These are phyloP conservation scores for Rhogogaster chlorosoma DNA, from an alignment of 2,888 invertebrate genomes.

Conservation along the genomic window DNA sequence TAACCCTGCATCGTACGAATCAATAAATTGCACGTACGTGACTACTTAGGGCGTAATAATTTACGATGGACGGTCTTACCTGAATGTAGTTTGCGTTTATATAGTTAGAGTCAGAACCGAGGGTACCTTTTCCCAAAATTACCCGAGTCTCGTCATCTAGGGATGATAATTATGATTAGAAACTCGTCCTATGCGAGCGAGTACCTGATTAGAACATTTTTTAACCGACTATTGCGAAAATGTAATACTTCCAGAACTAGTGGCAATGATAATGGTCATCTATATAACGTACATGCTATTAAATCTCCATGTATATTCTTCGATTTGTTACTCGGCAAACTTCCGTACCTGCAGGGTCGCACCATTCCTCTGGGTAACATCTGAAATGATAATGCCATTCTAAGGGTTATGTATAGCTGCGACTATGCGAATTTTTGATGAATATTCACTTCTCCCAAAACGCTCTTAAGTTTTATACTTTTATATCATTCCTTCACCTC, in stretches of 20 bases:
- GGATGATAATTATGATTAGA: not conserved
- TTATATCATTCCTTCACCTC: constrained; percentile 63
- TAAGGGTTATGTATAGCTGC: no score
- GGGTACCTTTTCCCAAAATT: constrained; percentile 72
- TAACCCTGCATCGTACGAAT: not conserved
- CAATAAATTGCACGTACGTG: not conserved
- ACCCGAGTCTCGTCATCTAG: constrained; percentile 79
- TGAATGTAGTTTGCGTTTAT: constrained; percentile 80
- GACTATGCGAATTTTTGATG: not conserved
- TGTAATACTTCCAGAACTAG: not conserved
- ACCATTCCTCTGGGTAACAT: constrained; percentile 75
- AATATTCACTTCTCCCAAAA: not conserved
- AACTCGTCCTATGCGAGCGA: not conserved
- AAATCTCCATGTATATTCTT: constrained; percentile 79
- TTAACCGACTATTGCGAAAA: not conserved
- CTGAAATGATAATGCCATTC: constrained; percentile 63
- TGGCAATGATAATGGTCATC: not conserved
- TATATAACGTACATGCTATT: constrained; percentile 76
- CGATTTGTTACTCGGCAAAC: constrained; percentile 73
- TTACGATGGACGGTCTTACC: constrained; percentile 66
- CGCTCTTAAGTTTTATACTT: not conserved
- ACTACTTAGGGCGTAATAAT: not conserved
- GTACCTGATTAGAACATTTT: not conserved
- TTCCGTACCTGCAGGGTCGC: constrained; percentile 74
- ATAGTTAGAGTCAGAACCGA: constrained; percentile 77